Base-by-base conservation (phyloP, 2,888 invertebrate genomes). In the Biston stratarius region DNA sequence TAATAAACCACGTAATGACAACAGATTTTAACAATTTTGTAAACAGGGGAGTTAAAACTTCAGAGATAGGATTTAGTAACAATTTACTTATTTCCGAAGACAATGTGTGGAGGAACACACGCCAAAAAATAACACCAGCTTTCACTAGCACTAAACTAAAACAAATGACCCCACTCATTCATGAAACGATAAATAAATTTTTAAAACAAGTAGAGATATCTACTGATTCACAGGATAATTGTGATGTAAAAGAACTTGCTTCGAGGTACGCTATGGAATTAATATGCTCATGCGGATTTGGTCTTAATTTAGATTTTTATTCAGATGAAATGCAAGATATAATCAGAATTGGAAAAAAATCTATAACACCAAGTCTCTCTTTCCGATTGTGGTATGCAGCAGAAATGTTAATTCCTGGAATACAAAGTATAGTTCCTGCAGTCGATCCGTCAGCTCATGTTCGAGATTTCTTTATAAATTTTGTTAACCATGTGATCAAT, bases 251-350 rank as follows among this genome's bases (percentile, higher is more conserved):
- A 10, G 12, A 44, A 44, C 12, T 44, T 44, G 44, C 44, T 44
- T 6, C 44, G 12, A 44, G 44, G 44, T 44, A 10, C 12, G 44
- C 44, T 5, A 44, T 44, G 44, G 44, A 44, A 83, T 48, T 66
- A 33, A 66, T 64, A 34, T 58, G 66, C 47, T 68, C 72, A 3
- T 68, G 63, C 56, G 49, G 64, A 34, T 70, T 72, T 48, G 68
- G 72, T 9, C 56, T 72, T 24, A 51, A 58, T n/a, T 10, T 69
- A 10, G 63, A 69, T 44, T 59, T 62, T 15, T 64, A 69, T 36
- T 66, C 59, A 12, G 55, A 67, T 14, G 58, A 61, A 53, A 61
- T 58, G n/a, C 62, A 65, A 59, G 49, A 62, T 11, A 69, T 68
- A 42, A 56, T 48, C 44, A 56, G 57, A 53, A 40, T 70, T 44